These are phyloP conservation scores for Platichthys stellatus DNA, from an alignment of 2,113 vertebrate genomes.

Conservation along the genomic window DNA sequence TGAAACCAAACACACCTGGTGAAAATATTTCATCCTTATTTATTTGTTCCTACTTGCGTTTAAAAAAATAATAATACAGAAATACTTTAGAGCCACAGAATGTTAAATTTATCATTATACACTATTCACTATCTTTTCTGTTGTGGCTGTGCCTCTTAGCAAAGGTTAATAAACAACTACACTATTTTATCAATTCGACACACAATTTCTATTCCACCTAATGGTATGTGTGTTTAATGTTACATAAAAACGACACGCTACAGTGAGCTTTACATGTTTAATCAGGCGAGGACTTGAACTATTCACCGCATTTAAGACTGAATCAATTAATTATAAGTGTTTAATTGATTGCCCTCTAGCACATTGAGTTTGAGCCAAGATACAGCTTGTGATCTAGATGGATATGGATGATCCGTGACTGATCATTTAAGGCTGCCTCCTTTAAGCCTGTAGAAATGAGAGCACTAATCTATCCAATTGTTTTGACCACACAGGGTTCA, in stretches of 20 bases:
- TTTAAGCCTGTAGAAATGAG: constrained; percentile 31
- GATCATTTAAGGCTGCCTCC: constrained; percentile 6
- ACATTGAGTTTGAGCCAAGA: constrained; percentile 30
- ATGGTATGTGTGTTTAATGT: background rate
- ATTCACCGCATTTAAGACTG: constrained; percentile 33
- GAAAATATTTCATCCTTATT: constrained; percentile 48
- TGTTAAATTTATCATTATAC: background rate
- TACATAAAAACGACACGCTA: constrained; percentile 1
- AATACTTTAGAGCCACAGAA: background rate
- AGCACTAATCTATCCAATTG: constrained; percentile 11
- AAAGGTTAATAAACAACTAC: background rate
- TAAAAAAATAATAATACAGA: background rate
- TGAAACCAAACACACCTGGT: constrained; percentile 51
- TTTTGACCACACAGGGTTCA: constrained; percentile 19
- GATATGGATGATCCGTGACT: constrained; percentile 46
- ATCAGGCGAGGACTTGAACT: constrained; percentile 20
- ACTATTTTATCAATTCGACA: background rate
- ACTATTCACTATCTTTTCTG: too few species aligned
- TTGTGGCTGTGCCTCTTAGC: too few species aligned
- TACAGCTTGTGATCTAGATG: constrained; percentile 31
- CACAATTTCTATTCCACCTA: background rate
- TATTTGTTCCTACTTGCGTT: constrained; percentile 25
- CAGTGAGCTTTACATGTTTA: constrained; percentile 4
- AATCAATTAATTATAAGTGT: constrained; percentile 62
- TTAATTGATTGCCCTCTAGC: constrained; percentile 55